Evolutionary conservation across 2,113 vertebrate species (phyloP).

Genomic region (Etheostoma cragini): DNA sequence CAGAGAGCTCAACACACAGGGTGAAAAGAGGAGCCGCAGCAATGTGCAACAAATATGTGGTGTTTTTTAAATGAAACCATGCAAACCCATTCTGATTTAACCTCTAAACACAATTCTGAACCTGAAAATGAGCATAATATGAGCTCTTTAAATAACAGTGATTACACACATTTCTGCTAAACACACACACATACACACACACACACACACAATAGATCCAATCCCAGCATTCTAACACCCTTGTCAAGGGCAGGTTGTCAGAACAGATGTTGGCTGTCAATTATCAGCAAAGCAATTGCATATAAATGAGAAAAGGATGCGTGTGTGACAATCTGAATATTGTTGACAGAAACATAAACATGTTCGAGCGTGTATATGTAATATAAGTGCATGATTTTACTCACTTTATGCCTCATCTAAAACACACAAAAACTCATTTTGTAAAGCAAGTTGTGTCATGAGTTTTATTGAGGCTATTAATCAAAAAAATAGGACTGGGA

Average conservation of each 20-base stretch:
- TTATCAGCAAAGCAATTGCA: constrained; percentile 5
- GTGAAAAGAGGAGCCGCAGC: too few relatives aligned
- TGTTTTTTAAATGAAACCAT: too few relatives aligned
- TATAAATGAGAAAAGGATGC: neutral
- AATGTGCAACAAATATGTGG: too few relatives aligned
- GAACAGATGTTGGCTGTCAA: neutral
- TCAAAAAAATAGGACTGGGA: neutral
- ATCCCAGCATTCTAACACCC: neutral
- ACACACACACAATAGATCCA: neutral
- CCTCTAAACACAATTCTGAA: too few relatives aligned
- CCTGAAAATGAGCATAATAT: too few relatives aligned
- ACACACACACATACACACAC: too few relatives aligned
- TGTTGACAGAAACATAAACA: neutral
- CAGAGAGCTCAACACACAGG: too few relatives aligned
- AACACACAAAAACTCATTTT: neutral
- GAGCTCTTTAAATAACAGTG: neutral
- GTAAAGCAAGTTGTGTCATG: neutral
- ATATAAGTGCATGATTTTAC: neutral
- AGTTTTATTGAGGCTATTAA: neutral
- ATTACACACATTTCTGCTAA: neutral
- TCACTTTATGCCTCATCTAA: neutral
- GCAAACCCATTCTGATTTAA: too few relatives aligned
- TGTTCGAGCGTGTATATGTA: neutral
- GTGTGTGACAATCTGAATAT: constrained; percentile 24
- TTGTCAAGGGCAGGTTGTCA: neutral